Conservation (phyloP, 1,140 invertebrate genomes). For the Camponotus pennsylvanicus region DNA sequence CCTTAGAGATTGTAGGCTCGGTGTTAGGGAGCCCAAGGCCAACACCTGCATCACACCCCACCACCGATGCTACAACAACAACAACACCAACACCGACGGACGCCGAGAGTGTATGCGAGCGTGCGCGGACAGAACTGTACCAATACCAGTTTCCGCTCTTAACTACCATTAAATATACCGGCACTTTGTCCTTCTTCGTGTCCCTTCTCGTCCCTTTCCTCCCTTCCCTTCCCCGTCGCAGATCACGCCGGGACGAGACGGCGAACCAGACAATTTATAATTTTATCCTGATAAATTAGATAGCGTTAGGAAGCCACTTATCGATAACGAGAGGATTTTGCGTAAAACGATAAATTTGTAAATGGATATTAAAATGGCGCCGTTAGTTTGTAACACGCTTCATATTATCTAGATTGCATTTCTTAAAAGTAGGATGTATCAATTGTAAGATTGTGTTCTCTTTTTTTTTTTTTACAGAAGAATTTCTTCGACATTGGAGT, state of each 20-base stretch:
- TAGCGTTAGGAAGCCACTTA: slow-evolving; percentile 47
- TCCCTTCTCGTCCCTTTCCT: neutral
- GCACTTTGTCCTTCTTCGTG: slow-evolving; percentile 72
- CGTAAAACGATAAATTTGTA: slow-evolving; percentile 35
- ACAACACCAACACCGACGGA: slow-evolving; percentile 42
- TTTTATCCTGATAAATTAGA: slow-evolving; percentile 61
- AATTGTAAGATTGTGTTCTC: neutral
- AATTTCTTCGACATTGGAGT: neutral
- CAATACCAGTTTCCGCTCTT: slow-evolving; percentile 72
- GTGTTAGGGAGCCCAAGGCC: slow-evolving; percentile 83
- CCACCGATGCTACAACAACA: slow-evolving; percentile 54
- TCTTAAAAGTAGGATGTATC: slow-evolving; percentile 18
- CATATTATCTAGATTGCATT: slow-evolving; percentile 10
- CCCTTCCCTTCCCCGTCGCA: neutral
- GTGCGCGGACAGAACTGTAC: slow-evolving; percentile 75
- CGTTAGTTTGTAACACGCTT: neutral
- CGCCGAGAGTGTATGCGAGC: neutral
- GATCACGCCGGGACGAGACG: slow-evolving; percentile 33
- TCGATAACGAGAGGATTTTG: slow-evolving; percentile 67
- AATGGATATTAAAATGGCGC: slow-evolving; percentile 32
- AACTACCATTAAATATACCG: slow-evolving; percentile 75
- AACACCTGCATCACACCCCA: slow-evolving; percentile 83
- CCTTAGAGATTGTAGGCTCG: slow-evolving; percentile 81
- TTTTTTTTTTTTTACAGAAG: neutral
- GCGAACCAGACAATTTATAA: slow-evolving; percentile 55